These are phyloP conservation scores for Dolichopus griseipennis DNA, from an alignment of 2,888 invertebrate genomes.

Conservation along the genomic window DNA sequence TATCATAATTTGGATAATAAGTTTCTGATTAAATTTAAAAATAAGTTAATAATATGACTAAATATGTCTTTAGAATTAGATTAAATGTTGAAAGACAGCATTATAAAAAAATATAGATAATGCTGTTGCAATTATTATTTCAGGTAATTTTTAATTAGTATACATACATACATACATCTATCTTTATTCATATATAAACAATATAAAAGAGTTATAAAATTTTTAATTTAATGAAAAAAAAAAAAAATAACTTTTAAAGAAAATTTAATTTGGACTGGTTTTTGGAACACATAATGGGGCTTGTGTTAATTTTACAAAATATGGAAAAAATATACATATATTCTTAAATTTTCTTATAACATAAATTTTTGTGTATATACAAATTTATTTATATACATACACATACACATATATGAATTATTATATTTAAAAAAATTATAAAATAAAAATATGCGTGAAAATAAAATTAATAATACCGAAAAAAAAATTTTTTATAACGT, in stretches of 20 bases:
- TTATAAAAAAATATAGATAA: neutral
- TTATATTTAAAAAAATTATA: neutral
- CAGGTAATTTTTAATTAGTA: neutral
- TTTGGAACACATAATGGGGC: neutral
- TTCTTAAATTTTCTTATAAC: neutral
- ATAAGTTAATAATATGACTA: no score
- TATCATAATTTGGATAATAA: no score
- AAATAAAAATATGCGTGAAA: constrained; percentile 1
- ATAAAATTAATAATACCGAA: neutral
- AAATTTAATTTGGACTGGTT: neutral
- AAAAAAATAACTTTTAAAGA: neutral
- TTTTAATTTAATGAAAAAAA: neutral
- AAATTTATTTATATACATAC: neutral
- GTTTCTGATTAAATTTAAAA: no score
- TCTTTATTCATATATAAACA: neutral
- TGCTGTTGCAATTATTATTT: neutral
- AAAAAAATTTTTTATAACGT: no score
- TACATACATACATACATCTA: no score
- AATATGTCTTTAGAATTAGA: no score
- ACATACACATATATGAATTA: neutral
- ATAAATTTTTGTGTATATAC: neutral
- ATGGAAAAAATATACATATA: neutral
- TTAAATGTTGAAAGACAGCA: neutral
- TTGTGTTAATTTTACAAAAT: neutral
- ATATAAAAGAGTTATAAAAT: neutral